Base-by-base conservation (phyloP, 2,113 vertebrate genomes). In the Trematomus loennbergii region DNA sequence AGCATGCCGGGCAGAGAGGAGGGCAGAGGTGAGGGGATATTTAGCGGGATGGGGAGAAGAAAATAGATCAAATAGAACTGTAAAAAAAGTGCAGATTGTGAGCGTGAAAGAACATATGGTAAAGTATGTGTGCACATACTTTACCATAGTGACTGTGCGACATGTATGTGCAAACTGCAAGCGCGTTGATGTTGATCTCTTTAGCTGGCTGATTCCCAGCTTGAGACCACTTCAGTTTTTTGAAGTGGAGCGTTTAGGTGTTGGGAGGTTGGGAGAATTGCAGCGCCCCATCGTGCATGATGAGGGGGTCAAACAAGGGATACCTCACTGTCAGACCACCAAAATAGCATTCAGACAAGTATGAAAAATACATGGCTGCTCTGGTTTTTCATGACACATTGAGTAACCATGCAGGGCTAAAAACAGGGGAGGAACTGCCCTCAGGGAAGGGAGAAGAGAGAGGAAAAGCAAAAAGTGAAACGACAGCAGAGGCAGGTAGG, bases 271-370 rank as follows among this genome's bases (percentile, higher is more conserved):
- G 16, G 58, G 69, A 66, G 60, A 84, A 67, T 61, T 59, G 73
- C 45, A 22, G 80, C 72, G 50, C 61, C 85, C 78, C 5, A 16
- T 60, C 1, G 18, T 58, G 83, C 66, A 76, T 10, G 7, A 85
- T 78, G 57, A 77, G 73, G 57, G 58, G 29, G 87, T 89, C 88
- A 90, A 90, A 82, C 88, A 78, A 74, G 65, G 58, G 88, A 87
- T 82, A 54, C 43, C 73, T 87, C 65, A 45, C 62, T 55, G 64
- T 68, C 62, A 62, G 65, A 69, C 65, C 87, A 76, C 82, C 73
- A 54, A 87, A 91, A 87, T 80, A 83, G 75, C 76, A 79, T 59
- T 63, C 80, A 83, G 78, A 78, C 78, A 78, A 70, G 89, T 84
- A 78, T 88, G 89, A 87, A 88, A 88, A 84, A 77, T 76, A 55